Percentiles rank a stretch among this genome's conserved stretches.
Conservation (phyloP, 1,140 invertebrate genomes). For the Sinonovacula constricta region DNA sequence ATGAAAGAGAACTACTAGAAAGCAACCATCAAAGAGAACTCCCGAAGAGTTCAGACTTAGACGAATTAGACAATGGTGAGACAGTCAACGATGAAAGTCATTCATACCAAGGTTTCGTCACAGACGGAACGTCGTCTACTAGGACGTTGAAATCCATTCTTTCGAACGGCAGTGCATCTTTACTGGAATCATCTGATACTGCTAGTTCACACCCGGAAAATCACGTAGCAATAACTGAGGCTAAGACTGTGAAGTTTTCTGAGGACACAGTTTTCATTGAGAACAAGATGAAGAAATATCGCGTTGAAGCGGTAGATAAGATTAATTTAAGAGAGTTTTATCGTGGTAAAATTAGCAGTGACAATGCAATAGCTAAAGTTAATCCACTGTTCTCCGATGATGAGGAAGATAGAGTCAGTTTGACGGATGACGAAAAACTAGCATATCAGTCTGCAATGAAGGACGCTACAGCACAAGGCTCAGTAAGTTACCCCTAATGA, state of each 20-base stretch:
- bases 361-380: slow-evolving; percentile 49
- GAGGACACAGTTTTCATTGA: slow-evolving; percentile 64
- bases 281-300: slow-evolving; percentile 57
- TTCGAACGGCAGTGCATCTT: neutral
- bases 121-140: slow-evolving; percentile 20
- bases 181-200: neutral
- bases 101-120: neutral
- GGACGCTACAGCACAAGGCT: slow-evolving; percentile 12
- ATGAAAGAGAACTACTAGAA: no score
- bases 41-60: neutral
- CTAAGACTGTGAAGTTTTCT: slow-evolving; percentile 62
- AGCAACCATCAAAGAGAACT: neutral
- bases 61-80: neutral
- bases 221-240: slow-evolving; percentile 55
- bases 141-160: slow-evolving; percentile 48
- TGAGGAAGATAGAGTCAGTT: slow-evolving; percentile 18
- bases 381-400: slow-evolving; percentile 52
- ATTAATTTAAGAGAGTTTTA: slow-evolving; percentile 52
- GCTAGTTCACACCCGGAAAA: slow-evolving; percentile 33
- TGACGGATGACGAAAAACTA: slow-evolving; percentile 56
- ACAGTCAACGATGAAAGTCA: neutral
- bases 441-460: slow-evolving; percentile 36
- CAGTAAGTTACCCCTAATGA: neutral
- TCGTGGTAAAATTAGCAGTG: slow-evolving; percentile 47
- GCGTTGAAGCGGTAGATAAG: slow-evolving; percentile 47